Conservation (phyloP, 2,888 invertebrate genomes). For the Azorinus chamasolen region DNA sequence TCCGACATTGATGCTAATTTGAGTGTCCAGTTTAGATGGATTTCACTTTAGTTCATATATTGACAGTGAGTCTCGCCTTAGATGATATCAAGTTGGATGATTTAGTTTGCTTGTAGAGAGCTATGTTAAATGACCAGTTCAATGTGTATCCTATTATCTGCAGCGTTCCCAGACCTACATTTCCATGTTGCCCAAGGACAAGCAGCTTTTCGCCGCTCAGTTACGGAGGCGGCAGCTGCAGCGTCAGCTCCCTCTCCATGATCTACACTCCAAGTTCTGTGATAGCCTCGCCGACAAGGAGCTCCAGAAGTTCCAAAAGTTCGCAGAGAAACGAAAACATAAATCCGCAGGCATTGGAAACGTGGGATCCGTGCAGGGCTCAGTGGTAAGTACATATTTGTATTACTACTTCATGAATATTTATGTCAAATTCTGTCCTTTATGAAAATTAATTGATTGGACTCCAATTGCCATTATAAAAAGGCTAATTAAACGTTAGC, state of each 20-base stretch:
- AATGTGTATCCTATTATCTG: constrained; percentile 1
- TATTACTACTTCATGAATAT: too few species aligned
- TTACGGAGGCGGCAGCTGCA: constrained; percentile 78
- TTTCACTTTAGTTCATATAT: too few species aligned
- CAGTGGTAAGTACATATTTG: constrained; percentile 59
- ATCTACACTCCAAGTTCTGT: constrained; percentile 79
- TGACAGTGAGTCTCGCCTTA: too few species aligned
- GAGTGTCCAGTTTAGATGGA: too few species aligned
- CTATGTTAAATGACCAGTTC: too few species aligned
- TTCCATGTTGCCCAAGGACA: constrained; percentile 80
- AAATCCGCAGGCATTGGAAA: constrained; percentile 79
- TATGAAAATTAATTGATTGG: too few species aligned
- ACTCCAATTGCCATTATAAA: too few species aligned
- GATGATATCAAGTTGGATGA: too few species aligned
- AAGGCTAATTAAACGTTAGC: too few species aligned
- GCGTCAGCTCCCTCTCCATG: constrained; percentile 78
- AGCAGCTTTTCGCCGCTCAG: constrained; percentile 79
- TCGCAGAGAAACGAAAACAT: constrained; percentile 73
- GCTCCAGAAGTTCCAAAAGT: constrained; percentile 77
- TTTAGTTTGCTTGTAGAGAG: too few species aligned
- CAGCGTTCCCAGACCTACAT: constrained; percentile 81
- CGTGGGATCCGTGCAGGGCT: constrained; percentile 71
- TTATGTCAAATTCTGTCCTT: too few species aligned
- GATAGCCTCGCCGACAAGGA: constrained; percentile 76
- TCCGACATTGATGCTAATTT: too few species aligned